Base-by-base conservation (phyloP, 1,140 invertebrate species). In the Geopemphigus sp. region DNA sequence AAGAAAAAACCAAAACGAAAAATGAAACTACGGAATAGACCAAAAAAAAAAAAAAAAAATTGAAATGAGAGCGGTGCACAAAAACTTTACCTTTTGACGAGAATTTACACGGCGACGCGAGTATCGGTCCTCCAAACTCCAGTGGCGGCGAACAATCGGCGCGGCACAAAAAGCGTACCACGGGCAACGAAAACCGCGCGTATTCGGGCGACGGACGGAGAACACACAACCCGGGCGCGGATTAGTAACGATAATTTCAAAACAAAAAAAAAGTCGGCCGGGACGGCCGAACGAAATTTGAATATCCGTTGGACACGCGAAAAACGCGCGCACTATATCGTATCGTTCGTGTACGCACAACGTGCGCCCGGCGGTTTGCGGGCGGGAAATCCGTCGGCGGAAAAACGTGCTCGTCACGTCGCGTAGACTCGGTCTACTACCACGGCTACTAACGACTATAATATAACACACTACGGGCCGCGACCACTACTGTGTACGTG, bases 351-450 rank as follows among this genome's bases (percentile, higher is more conserved):
- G 24, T 24, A 26, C 66, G 26, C 66, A 5, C 45, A 22, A 22
- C 66, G 66, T 70, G 47, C 11, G 66, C 22, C 64, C n/a, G 15
- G 66, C 39, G 39, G 66, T 22, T 8, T 29, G 66, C 32, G 22
- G 22, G 47, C 45, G 66, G 64, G 47, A 68, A 68, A 68, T 68
- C 64, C 64, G 64, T 39, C 64, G 64, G 64, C 64, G 64, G 45
- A 53, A 70, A 68, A 53, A 70, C 66, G 24, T 50, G 66, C 45
- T 22, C 50, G 45, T 53, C 22, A 45, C n/a, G 66, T 70, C 66
- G 66, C 66, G 66, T 11, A 17, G 66, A 50, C 47, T 50, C 47
- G 5, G 47, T 50, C 47, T 10, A 12, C 47, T 50, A 17, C 66
- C 22, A 50, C 66, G 22, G 14, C 22, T 12, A 47, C 66, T 50